Percentiles rank a stretch among this genome's conserved stretches.
Evolutionary conservation across 2,888 invertebrate genomes (phyloP).

Genomic region (Nomada ferruginata): DNA sequence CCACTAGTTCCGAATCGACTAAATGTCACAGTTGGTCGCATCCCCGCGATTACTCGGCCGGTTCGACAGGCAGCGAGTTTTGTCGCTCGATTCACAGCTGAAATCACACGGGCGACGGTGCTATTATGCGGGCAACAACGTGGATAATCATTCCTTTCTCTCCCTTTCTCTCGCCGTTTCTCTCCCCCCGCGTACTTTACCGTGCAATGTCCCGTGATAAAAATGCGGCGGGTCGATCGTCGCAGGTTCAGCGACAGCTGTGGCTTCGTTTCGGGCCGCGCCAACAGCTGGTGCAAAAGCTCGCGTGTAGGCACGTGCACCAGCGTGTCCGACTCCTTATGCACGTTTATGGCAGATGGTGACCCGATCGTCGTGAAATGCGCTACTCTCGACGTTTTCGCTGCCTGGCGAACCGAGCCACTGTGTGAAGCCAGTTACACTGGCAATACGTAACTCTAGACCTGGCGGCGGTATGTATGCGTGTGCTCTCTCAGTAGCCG

Average conservation of each 20-base stretch:
- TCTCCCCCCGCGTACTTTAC: neutral
- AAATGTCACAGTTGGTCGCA: slow-evolving; percentile 12
- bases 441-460: slow-evolving; percentile 49
- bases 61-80: slow-evolving; percentile 1
- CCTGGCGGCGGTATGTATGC: slow-evolving; percentile 7
- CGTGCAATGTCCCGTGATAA: slow-evolving; percentile 36
- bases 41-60: neutral
- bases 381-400: slow-evolving; percentile 13
- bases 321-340: slow-evolving; percentile 49
- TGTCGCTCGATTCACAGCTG: slow-evolving; percentile 17
- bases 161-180: neutral
- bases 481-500: slow-evolving; percentile 9
- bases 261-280: slow-evolving; percentile 47
- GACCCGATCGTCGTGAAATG: slow-evolving; percentile 50
- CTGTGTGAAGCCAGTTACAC: slow-evolving; percentile 38
- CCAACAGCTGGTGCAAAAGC: slow-evolving; percentile 69
- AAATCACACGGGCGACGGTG: slow-evolving; percentile 18
- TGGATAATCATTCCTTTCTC: slow-evolving; percentile 41
- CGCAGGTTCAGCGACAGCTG: slow-evolving; percentile 60
- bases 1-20: slow-evolving; percentile 3
- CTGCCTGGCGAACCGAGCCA: slow-evolving; percentile 1
- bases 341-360: slow-evolving; percentile 67
- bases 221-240: slow-evolving; percentile 52
- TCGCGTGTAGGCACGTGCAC: slow-evolving; percentile 67
- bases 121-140: slow-evolving; percentile 44